Evolutionary conservation across 2,888 invertebrate genomes (phyloP).

Genomic region (Globia sparganii): DNA sequence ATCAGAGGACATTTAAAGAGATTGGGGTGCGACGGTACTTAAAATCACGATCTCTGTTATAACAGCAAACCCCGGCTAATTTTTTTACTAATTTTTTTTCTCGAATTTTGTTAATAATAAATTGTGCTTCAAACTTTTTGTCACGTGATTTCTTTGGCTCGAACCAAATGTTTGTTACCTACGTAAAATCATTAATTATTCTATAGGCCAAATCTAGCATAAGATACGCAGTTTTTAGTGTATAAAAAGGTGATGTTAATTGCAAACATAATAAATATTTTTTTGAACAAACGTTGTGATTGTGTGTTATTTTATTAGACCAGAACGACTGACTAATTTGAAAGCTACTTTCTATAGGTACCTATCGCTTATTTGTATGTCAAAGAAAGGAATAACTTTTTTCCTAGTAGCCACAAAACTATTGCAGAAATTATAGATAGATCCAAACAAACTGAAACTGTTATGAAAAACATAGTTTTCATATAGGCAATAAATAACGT

Average conservation of each 20-base stretch:
- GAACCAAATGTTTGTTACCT: not conserved
- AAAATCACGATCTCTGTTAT: not conserved
- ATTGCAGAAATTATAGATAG: not conserved
- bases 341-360: not conserved
- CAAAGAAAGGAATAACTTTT: not conserved
- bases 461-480: not conserved
- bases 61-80: too few relatives aligned
- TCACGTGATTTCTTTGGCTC: constrained; percentile 1
- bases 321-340: not conserved
- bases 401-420: not conserved
- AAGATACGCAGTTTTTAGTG: constrained; percentile 8
- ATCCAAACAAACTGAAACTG: not conserved
- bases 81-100: too few relatives aligned
- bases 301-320: constrained; percentile 10
- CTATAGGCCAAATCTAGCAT: not conserved
- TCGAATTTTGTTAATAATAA: constrained; percentile 13
- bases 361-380: not conserved
- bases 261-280: constrained; percentile 33
- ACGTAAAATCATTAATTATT: constrained; percentile 22
- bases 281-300: constrained; percentile 13
- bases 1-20: not conserved
- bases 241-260: constrained; percentile 25
- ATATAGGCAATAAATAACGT: not conserved
- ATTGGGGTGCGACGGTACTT: not conserved
- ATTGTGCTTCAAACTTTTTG: not conserved